Percentiles rank a stretch among this genome's conserved stretches.
These are phyloP conservation scores for Coenonympha arcania DNA, from an alignment of 2,888 invertebrate genomes.

Conservation along the genomic window DNA sequence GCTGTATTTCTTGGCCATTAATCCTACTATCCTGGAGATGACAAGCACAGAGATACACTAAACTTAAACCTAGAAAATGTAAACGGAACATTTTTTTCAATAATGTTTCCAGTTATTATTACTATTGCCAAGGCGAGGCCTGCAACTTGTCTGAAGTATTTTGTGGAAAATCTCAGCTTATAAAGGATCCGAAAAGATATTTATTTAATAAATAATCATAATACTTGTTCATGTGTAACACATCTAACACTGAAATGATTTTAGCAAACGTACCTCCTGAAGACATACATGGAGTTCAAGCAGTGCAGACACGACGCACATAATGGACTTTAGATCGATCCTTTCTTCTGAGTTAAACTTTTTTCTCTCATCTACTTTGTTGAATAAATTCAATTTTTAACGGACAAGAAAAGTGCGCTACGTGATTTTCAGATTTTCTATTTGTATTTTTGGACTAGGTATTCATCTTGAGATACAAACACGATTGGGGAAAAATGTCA, in stretches of 20 bases:
- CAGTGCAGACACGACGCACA: conserved; percentile 29
- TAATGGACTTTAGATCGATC: conserved; percentile 23
- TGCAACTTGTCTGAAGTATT: conserved; percentile 14
- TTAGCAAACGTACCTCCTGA: conserved; percentile 38
- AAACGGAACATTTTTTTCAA: conserved; percentile 34
- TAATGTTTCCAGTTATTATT: background rate
- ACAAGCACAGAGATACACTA: conserved; percentile 38
- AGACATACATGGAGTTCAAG: conserved; percentile 31
- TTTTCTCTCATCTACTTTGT: background rate
- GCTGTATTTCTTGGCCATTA: conserved; percentile 49
- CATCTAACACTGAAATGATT: conserved; percentile 41
- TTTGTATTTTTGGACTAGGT: no score
- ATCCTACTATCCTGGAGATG: conserved; percentile 42
- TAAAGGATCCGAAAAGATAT: conserved; percentile 24
- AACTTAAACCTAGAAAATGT: conserved; percentile 31
- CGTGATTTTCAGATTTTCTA: no score
- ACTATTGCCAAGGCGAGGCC: conserved; percentile 4
- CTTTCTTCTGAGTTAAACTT: background rate
- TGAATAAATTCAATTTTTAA: no score
- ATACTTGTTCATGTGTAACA: conserved; percentile 33
- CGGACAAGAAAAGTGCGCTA: no score
- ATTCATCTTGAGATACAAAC: no score
- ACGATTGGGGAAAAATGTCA: no score
- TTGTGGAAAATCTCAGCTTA: conserved; percentile 20
- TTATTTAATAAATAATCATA: conserved; percentile 20